Evolutionary conservation across 2,888 invertebrate species (phyloP).

Genomic region (Celastrina argiolus): DNA sequence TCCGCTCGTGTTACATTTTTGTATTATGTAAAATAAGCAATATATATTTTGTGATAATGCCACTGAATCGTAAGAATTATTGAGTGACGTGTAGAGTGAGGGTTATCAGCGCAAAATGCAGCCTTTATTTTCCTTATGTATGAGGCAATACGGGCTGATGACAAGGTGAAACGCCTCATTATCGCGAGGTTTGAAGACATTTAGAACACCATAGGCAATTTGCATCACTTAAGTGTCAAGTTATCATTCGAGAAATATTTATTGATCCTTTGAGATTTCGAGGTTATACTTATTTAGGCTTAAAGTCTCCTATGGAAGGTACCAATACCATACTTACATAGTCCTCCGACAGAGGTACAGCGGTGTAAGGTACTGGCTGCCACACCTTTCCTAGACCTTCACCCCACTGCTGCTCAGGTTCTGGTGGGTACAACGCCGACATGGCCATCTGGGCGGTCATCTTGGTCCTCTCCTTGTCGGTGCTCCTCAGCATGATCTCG

Average conservation of each 20-base stretch:
- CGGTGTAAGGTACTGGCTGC: constrained; percentile 64
- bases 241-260: no score
- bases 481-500: constrained; percentile 56
- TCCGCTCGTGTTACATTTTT: constrained; percentile 3
- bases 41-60: not conserved
- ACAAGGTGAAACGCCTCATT: not conserved
- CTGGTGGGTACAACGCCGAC: constrained; percentile 63
- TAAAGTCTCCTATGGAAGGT: no score
- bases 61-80: not conserved
- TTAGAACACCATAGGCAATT: no score
- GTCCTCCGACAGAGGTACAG: constrained; percentile 57
- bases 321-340: constrained; percentile 50
- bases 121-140: not conserved
- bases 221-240: no score
- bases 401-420: constrained; percentile 62
- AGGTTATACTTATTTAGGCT: no score
- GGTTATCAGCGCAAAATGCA: not conserved
- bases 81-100: not conserved
- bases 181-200: no score
- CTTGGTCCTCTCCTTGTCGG: constrained; percentile 68
- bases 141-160: not conserved
- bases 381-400: constrained; percentile 59
- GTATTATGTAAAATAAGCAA: constrained; percentile 1
- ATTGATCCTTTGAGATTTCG: no score
- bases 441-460: constrained; percentile 64